Evolutionary conservation across 2,797 vertebrate species (phyloP), one percentile per base, ranked within the genome.

Genomic region (Tokudaia tokunoshimensis): DNA sequence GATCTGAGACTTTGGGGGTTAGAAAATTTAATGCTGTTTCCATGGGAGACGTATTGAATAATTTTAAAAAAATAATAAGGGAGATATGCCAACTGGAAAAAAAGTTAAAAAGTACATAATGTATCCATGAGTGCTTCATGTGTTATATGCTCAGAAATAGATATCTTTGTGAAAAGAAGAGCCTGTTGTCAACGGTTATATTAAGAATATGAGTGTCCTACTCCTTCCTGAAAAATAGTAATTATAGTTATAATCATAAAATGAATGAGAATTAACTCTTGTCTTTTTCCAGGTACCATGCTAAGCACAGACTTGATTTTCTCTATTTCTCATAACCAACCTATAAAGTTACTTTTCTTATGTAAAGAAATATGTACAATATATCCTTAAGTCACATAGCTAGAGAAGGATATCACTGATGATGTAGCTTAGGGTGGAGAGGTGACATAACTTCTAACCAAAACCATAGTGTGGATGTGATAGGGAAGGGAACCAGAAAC

Each of bases 41-140:
- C 13, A 0, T 90, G 63, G 34, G 1, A 76, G 20, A 96, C 29
- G 41, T 44, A 80, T 89, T 12, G 31, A 96, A 78, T 94, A 31
- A 90, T 24, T 97, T 31, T 96, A 0, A 94, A 96, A 96, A 96
- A 96, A 75, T n/a, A 91, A 81, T 34, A 94, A n/a, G 2, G 34
- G 88, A 88, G 86, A 91, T 76, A 96, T 7, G 52, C 72, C 86
- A 96, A 93, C 47, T 80, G 14, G 7, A n/a, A 20, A 96, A 96
- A 94, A 88, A 89, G 15, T 52, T 97, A 81, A 79, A 72, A 93
- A 63, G 29, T 89, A 70, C 17, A 50, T 91, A 87, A 80, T 78
- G 6, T 0, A 12, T 67, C 44, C 74, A 0, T 37, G 52, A 96
- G 67, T 76, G 20, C 12, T 70, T 97, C 17, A 2, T 85, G 0